phyloP scores from a whole-genome alignment of 2,888 invertebrate genomes.

The Drosophila leonis region DNA sequence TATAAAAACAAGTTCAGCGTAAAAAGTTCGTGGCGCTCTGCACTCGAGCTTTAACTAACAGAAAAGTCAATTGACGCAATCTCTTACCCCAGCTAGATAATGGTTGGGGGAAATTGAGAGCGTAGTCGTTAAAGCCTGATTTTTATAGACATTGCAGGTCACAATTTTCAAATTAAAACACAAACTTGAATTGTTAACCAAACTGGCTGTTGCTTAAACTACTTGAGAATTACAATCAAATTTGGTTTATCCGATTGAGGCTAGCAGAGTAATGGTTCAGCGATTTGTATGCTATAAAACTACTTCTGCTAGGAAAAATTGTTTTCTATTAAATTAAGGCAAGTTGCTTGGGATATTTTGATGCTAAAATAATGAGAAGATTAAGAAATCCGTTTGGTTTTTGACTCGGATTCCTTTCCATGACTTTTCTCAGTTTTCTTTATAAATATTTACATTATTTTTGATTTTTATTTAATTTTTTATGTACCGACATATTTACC shows the following conservation, averaged over 20 bases:
- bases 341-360: neutral
- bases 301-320: neutral
- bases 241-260: neutral
- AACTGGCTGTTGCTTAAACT: slow-evolving; percentile 2
- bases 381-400: too few relatives aligned
- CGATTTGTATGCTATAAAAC: neutral
- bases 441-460: neutral
- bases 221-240: slow-evolving; percentile 6
- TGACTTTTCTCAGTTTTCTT: neutral
- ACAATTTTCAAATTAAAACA: slow-evolving; percentile 34
- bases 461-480: neutral
- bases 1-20: slow-evolving; percentile 30
- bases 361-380: too few relatives aligned
- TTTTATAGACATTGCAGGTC: slow-evolving; percentile 41
- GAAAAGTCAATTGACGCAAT: slow-evolving; percentile 60
- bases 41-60: slow-evolving; percentile 27
- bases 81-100: slow-evolving; percentile 47
- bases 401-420: too few relatives aligned
- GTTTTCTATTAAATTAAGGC: neutral
- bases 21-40: slow-evolving; percentile 31
- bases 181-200: slow-evolving; percentile 8
- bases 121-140: slow-evolving; percentile 40
- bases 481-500: too few relatives aligned
- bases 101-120: slow-evolving; percentile 3
- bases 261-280: too few relatives aligned